A percentile compares a stretch with the other conserved stretches of the same genome.
phyloP scores from a whole-genome alignment of 2,888 invertebrate genomes.

The Miltochrista miniata region DNA sequence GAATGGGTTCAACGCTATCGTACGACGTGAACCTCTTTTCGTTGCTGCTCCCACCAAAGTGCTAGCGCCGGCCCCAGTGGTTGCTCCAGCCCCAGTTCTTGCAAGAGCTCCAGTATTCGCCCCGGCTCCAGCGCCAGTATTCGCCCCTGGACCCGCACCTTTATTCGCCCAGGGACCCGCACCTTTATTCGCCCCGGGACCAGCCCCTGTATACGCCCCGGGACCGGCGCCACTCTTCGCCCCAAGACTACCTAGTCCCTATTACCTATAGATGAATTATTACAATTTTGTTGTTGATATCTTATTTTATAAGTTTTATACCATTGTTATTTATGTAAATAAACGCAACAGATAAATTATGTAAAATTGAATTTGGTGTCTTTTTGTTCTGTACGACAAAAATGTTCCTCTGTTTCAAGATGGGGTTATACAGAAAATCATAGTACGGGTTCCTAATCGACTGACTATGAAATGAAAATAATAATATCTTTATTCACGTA shows the following conservation, averaged over 20 bases:
- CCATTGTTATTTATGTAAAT: conserved; percentile 74
- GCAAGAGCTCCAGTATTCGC: conserved; percentile 35
- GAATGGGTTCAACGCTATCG: conserved; percentile 84
- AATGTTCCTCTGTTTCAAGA: too few species aligned
- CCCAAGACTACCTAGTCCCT: conserved; percentile 64
- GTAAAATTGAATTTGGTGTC: too few species aligned
- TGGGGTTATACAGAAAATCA: too few species aligned
- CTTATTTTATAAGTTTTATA: conserved; percentile 60
- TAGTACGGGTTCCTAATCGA: too few species aligned
- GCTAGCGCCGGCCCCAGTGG: conserved; percentile 49
- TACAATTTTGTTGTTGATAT: conserved; percentile 75
- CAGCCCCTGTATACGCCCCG: conserved; percentile 37
- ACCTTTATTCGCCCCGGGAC: conserved; percentile 57
- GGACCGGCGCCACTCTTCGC: conserved; percentile 47
- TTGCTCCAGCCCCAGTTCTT: conserved; percentile 50
- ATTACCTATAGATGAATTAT: conserved; percentile 75
- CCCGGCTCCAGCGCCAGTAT: conserved; percentile 42
- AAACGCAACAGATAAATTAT: conserved; percentile 49
- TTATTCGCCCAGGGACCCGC: conserved; percentile 35
- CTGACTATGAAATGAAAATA: too few species aligned
- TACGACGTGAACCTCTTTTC: conserved; percentile 78
- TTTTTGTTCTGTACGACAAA: too few species aligned
- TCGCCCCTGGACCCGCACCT: conserved; percentile 42
- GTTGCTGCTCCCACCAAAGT: conserved; percentile 51
- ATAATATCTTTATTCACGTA: too few species aligned